phyloP scores from a whole-genome alignment of 2,797 vertebrate genomes.

The Anguilla pacifica region DNA sequence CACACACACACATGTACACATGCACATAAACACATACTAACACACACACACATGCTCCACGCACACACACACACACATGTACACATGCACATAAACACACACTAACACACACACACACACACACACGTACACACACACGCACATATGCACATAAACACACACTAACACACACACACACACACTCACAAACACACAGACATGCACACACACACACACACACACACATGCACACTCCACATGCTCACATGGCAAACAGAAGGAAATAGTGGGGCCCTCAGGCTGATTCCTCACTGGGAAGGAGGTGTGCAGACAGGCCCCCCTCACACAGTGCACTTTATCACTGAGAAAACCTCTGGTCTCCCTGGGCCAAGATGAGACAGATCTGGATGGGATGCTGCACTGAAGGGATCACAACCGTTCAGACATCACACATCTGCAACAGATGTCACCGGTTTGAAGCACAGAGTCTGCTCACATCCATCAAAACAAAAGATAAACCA shows the following conservation, averaged over 20 bases:
- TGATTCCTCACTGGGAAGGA: neutral
- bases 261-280: neutral
- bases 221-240: neutral
- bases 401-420: conserved; percentile 12
- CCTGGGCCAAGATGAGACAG: conserved; percentile 21
- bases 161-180: neutral
- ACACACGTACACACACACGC: neutral
- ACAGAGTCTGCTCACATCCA: neutral
- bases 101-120: neutral
- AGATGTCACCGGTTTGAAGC: conserved; percentile 9
- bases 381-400: neutral
- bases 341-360: conserved; percentile 20
- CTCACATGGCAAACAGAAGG: neutral
- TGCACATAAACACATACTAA: neutral
- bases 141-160: neutral
- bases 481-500: conserved; percentile 18
- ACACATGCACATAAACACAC: neutral
- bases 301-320: conserved; percentile 17
- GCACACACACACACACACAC: neutral
- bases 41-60: neutral
- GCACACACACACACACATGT: neutral
- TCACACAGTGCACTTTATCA: conserved; percentile 6
- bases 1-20: neutral
- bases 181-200: neutral
- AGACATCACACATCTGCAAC: conserved; percentile 9